These are phyloP conservation scores for Siphamia tubifer DNA, from an alignment of 2,113 vertebrate genomes.

Conservation along the genomic window DNA sequence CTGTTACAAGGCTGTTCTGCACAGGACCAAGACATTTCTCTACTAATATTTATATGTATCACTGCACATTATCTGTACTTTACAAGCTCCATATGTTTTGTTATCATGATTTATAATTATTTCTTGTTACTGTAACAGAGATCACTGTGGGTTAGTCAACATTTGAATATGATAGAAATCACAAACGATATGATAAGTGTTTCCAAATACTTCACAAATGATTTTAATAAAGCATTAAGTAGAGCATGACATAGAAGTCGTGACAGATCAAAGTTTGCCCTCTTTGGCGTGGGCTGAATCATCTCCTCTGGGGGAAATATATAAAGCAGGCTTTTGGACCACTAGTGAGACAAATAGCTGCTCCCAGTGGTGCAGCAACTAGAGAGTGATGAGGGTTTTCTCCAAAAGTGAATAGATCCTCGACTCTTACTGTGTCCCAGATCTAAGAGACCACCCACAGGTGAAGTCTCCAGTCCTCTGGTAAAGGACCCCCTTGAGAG, in stretches of 20 bases:
- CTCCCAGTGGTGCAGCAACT: constrained; percentile 54
- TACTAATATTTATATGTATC: constrained; percentile 25
- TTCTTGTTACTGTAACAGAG: background rate
- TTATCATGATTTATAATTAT: constrained; percentile 11
- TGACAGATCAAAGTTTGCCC: constrained; percentile 40
- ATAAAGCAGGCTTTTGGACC: constrained; percentile 53
- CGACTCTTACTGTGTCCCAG: constrained; percentile 55
- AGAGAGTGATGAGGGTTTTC: constrained; percentile 66
- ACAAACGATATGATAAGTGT: background rate
- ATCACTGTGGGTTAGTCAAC: background rate
- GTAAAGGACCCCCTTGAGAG: constrained; percentile 50
- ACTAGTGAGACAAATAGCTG: constrained; percentile 65
- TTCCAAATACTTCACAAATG: constrained; percentile 13
- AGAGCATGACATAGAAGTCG: constrained; percentile 23
- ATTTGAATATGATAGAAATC: constrained; percentile 16
- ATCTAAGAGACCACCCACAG: constrained; percentile 69
- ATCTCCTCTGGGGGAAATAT: constrained; percentile 55
- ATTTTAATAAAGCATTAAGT: constrained; percentile 11
- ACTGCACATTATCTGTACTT: constrained; percentile 4
- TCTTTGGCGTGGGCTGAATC: constrained; percentile 53
- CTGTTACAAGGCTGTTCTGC: background rate
- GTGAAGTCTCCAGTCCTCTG: constrained; percentile 55
- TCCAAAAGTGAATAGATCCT: constrained; percentile 62
- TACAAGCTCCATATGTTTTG: background rate
- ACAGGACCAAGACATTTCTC: background rate